A percentile compares a stretch with the other conserved stretches of the same genome.
phyloP scores from a whole-genome alignment of 1,140 invertebrate genomes.

The Cheumatopsyche charites region DNA sequence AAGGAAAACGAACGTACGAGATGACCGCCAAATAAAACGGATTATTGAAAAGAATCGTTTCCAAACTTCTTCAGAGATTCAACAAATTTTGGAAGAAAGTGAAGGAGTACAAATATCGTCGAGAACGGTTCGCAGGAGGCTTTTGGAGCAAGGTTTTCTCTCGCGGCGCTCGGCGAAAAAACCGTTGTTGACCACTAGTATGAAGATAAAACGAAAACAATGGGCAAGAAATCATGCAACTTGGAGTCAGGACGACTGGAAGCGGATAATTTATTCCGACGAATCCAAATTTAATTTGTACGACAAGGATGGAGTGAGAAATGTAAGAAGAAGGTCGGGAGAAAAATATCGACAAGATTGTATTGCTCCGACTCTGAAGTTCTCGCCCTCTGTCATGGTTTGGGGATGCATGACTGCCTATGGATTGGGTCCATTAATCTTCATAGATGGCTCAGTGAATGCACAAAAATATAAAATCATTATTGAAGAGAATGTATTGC shows the following conservation, averaged over 20 bases:
- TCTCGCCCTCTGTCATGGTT: background rate
- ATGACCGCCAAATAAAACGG: too few relatives aligned
- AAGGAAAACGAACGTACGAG: too few relatives aligned
- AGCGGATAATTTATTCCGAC: background rate
- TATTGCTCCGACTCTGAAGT: background rate
- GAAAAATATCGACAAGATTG: background rate
- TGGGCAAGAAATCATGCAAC: background rate
- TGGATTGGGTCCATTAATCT: background rate
- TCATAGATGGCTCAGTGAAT: background rate
- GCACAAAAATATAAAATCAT: background rate
- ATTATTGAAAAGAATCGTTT: too few relatives aligned
- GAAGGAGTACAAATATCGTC: too few relatives aligned
- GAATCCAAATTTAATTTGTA: conserved; percentile 4
- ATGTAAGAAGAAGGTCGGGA: background rate
- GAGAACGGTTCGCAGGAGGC: too few relatives aligned
- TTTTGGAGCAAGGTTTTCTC: too few relatives aligned
- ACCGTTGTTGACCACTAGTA: background rate
- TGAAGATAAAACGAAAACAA: background rate
- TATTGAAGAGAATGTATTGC: background rate
- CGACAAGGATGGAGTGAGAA: background rate
- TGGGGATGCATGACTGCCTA: background rate
- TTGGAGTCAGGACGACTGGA: background rate
- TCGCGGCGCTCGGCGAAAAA: too few relatives aligned
- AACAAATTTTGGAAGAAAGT: too few relatives aligned
- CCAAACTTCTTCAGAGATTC: too few relatives aligned